Conservation (phyloP, 2,113 vertebrate species). For the Asarcornis scutulata region DNA sequence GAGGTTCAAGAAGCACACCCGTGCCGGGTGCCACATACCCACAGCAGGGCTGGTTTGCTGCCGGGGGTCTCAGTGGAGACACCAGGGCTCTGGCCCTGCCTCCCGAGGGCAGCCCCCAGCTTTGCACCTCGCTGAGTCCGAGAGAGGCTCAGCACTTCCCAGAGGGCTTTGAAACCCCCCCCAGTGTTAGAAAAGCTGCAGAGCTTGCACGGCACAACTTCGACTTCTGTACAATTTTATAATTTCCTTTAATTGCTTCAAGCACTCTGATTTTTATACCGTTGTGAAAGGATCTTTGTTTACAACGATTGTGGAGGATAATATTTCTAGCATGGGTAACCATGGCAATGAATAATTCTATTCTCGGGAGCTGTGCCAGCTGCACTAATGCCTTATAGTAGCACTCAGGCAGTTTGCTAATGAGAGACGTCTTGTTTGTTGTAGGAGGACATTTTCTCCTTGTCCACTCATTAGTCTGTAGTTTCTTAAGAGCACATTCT, state of each 20-base stretch:
- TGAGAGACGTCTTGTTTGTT: slow-evolving; percentile 57
- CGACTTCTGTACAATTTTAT: slow-evolving; percentile 24
- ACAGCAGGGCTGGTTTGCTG: fast-evolving
- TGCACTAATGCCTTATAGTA: slow-evolving; percentile 69
- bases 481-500: slow-evolving; percentile 50
- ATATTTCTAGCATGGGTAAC: slow-evolving; percentile 81
- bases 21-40: fast-evolving
- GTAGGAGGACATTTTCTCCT: slow-evolving; percentile 24
- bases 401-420: slow-evolving; percentile 72
- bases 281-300: slow-evolving; percentile 77
- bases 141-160: neutral
- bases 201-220: slow-evolving; percentile 48
- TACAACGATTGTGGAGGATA: slow-evolving; percentile 74
- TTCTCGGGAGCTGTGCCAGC: slow-evolving; percentile 75
- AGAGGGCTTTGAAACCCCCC: neutral
- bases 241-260: slow-evolving; percentile 75
- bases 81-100: neutral
- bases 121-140: fast-evolving
- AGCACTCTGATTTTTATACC: slow-evolving; percentile 68
- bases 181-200: neutral
- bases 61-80: no score
- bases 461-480: slow-evolving; percentile 4
- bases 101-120: fast-evolving
- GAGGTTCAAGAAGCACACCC: neutral
- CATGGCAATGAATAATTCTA: slow-evolving; percentile 82